These are phyloP conservation scores for Rhinichthys osculus DNA, from an alignment of 2,797 vertebrate genomes.

Conservation along the genomic window DNA sequence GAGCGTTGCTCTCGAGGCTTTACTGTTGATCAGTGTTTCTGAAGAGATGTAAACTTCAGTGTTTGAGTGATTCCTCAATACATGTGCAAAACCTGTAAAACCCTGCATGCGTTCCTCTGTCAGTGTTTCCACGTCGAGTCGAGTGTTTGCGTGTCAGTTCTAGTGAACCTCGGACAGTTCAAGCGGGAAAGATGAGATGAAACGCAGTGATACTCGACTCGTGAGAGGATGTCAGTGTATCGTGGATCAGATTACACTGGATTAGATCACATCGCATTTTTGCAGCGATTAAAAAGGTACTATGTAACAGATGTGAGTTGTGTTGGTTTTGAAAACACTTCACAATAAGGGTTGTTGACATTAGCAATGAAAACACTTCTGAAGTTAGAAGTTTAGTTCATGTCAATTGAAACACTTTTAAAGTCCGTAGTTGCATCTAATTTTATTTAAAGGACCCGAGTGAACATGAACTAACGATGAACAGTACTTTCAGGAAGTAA, in stretches of 20 bases:
- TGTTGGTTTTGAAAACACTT: not conserved
- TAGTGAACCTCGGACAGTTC: not conserved
- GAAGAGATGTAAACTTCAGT: not conserved
- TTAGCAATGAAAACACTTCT: not conserved
- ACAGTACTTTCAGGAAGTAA: too few relatives aligned
- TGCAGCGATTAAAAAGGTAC: not conserved
- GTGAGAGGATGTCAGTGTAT: not conserved
- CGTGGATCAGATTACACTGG: not conserved
- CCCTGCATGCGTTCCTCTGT: not conserved
- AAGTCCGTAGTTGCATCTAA: not conserved
- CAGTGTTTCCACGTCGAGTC: not conserved
- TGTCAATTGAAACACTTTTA: not conserved
- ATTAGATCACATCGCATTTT: not conserved
- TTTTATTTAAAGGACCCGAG: too few relatives aligned
- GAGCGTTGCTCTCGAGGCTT: not conserved
- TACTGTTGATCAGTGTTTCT: not conserved
- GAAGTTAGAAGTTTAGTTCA: not conserved
- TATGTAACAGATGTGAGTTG: not conserved
- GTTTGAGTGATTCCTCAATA: not conserved
- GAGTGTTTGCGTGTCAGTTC: conserved; percentile 37
- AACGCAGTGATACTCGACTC: not conserved
- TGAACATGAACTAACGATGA: too few relatives aligned
- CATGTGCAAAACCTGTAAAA: not conserved
- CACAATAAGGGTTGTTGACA: not conserved
- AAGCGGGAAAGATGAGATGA: not conserved